Conservation (phyloP, 2,888 invertebrate genomes). For the Athripsodes cinereus region DNA sequence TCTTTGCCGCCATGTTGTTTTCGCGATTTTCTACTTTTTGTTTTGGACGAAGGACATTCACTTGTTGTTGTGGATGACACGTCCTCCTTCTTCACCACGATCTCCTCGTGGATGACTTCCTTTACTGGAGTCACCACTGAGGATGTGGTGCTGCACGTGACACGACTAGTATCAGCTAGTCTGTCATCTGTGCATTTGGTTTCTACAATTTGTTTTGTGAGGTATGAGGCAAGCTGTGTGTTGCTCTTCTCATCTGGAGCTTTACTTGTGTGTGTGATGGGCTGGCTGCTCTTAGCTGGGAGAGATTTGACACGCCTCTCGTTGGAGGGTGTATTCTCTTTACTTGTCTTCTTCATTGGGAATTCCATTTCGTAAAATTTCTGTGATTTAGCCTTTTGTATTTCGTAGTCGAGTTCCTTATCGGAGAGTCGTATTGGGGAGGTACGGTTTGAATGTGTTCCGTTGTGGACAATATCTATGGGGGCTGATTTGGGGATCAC, state of each 20-base stretch:
- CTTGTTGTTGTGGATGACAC: not conserved
- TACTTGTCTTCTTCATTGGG: constrained; percentile 31
- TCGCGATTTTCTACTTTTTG: constrained; percentile 30
- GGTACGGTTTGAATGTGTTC: constrained; percentile 47
- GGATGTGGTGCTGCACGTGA: not conserved
- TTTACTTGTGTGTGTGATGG: constrained; percentile 12
- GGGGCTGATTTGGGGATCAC: constrained; percentile 59
- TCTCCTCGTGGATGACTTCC: constrained; percentile 18
- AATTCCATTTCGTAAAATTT: constrained; percentile 44
- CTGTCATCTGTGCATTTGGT: constrained; percentile 3
- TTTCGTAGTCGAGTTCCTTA: constrained; percentile 63
- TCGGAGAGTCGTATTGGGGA: constrained; percentile 56
- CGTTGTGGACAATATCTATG: constrained; percentile 58
- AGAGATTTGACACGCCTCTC: constrained; percentile 24
- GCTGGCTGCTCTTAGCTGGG: constrained; percentile 19
- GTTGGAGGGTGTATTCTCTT: constrained; percentile 22
- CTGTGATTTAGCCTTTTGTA: constrained; percentile 55
- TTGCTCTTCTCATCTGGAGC: constrained; percentile 12
- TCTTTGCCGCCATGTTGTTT: constrained; percentile 29
- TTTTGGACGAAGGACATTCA: constrained; percentile 5
- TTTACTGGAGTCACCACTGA: constrained; percentile 12
- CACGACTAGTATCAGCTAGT: not conserved
- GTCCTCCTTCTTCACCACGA: constrained; percentile 5
- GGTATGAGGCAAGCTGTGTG: constrained; percentile 10
- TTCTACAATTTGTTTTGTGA: constrained; percentile 18